Conservation (phyloP, 2,797 vertebrate species). For the Myioborus melanocephalus region DNA sequence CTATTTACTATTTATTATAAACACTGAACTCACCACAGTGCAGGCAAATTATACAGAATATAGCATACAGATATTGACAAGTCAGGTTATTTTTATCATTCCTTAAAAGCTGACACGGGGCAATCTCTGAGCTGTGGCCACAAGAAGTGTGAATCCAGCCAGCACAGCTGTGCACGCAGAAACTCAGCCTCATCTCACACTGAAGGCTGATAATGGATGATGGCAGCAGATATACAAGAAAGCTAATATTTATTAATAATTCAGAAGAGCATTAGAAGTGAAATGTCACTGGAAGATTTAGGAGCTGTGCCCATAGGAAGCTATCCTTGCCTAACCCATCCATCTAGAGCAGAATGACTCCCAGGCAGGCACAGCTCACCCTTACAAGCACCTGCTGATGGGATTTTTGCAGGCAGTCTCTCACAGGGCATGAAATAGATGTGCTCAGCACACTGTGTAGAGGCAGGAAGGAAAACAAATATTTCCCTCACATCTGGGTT, state of each 20-base stretch:
- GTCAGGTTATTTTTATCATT: neutral
- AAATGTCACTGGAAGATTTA: neutral
- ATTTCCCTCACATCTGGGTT: neutral
- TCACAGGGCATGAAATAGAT: neutral
- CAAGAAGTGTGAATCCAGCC: neutral
- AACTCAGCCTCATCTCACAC: neutral
- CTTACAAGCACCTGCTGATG: neutral
- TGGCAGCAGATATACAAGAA: neutral
- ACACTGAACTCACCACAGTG: neutral
- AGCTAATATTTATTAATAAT: slow-evolving; percentile 20
- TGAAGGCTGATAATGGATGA: neutral
- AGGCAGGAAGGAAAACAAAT: neutral
- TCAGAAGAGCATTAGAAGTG: neutral
- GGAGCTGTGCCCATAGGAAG: neutral
- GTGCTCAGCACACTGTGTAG: neutral
- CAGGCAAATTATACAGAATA: neutral
- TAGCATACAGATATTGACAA: neutral
- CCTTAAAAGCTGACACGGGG: neutral
- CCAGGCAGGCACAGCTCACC: neutral
- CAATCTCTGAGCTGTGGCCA: neutral
- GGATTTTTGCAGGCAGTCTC: neutral
- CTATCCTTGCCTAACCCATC: neutral
- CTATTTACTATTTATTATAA: neutral
- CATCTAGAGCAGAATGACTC: neutral
- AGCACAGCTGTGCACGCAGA: neutral